Evolutionary conservation across 1,140 invertebrate genomes (phyloP), one percentile per base, ranked within the genome.

Genomic region (Eciton burchellii): DNA sequence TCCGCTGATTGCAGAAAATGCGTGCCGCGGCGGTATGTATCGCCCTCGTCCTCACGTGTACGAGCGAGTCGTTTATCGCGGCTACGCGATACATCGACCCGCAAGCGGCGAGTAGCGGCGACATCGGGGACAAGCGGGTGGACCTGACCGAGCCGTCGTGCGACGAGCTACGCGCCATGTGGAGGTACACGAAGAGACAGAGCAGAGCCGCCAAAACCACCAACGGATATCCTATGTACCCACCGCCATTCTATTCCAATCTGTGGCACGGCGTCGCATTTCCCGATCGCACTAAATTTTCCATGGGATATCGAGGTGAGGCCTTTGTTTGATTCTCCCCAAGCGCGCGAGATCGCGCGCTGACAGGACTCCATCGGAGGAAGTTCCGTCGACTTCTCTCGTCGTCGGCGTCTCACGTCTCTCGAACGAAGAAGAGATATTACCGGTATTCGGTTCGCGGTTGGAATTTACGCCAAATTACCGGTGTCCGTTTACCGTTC

Each of bases 161-260:
- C 92, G 97, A 98, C 73, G 96, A 98, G 92, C 94, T 98, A 43
- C 96, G 97, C 65, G 97, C 97, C 4, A 98, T 98, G 97, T 98
- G 97, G 98, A 96, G 97, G 91, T 97, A 98, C 93, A 98, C 97
- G 21, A 97, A 97, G 92, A 94, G 97, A 72, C 97, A 98, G 93
- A 97, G 97, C n/a, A 95, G 97, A 62, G 97, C 97, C 6, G 96
- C 97, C 52, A 97, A 97, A 82, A 98, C 83, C 73, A 72, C 49
- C 43, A 82, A 56, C 49, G 68, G 60, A 49, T 86, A 84, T 4
- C 45, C 84, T 5, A 29, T 84, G 45, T 86, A 86, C 96, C 96
- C 54, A 97, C 35, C 35, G 97, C 35, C 35, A 97, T 96, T 92
- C 95, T 97, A 98, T 90, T 97, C 97, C 91, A 97, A 97, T 92